These are phyloP conservation scores for Sphyrna mokarran DNA, from an alignment of 2,113 vertebrate species.

Conservation along the genomic window DNA sequence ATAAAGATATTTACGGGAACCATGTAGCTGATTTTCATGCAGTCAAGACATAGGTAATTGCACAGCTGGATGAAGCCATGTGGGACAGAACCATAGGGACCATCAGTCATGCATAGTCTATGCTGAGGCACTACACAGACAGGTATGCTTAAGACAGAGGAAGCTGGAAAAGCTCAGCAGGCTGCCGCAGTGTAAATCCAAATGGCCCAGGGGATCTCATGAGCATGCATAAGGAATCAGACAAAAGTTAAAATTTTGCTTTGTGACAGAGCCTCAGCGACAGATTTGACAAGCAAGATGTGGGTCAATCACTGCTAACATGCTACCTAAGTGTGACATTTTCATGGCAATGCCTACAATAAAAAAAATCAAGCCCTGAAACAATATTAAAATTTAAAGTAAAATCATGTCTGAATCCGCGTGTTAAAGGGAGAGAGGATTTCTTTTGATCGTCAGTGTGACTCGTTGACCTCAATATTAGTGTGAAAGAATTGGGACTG, in stretches of 20 bases:
- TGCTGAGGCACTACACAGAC: conserved; percentile 15
- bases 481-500: neutral
- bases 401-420: neutral
- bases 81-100: conserved; percentile 32
- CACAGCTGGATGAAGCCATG: conserved; percentile 34
- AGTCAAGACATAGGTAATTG: conserved; percentile 31
- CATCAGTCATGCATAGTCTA: conserved; percentile 30
- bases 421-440: neutral
- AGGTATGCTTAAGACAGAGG: conserved; percentile 28
- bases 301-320: conserved; percentile 33
- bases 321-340: conserved; percentile 26
- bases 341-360: conserved; percentile 12
- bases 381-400: conserved; percentile 8
- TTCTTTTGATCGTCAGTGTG: neutral
- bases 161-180: conserved; percentile 15
- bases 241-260: conserved; percentile 26
- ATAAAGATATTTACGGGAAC: conserved; percentile 33
- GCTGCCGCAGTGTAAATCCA: conserved; percentile 13
- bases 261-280: conserved; percentile 15
- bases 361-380: conserved; percentile 24
- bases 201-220: conserved; percentile 33
- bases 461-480: neutral
- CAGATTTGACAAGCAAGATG: conserved; percentile 29
- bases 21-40: conserved; percentile 16
- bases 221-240: conserved; percentile 32